phyloP scores from a whole-genome alignment of 2,888 invertebrate genomes.

The Dolichomitus sp. region DNA sequence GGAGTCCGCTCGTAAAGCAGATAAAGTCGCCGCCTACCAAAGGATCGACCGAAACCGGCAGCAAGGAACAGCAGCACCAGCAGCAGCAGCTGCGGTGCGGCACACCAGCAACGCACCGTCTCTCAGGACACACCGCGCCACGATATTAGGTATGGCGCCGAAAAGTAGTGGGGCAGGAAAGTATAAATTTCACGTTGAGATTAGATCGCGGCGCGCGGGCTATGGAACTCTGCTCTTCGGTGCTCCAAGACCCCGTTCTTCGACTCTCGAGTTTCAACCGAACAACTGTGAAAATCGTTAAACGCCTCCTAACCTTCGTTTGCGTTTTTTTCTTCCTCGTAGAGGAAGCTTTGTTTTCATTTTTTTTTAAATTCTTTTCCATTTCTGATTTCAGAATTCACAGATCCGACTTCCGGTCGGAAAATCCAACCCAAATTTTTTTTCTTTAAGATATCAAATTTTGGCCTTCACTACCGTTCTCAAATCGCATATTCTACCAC shows the following conservation, averaged over 20 bases:
- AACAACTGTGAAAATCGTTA: slow-evolving; percentile 47
- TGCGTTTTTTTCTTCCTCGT: slow-evolving; percentile 6
- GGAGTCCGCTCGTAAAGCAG: no score
- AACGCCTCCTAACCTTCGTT: neutral
- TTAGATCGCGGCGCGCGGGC: slow-evolving; percentile 77
- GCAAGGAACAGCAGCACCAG: slow-evolving; percentile 68
- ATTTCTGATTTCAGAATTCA: no score
- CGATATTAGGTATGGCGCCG: slow-evolving; percentile 81
- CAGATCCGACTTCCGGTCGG: no score
- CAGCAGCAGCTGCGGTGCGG: slow-evolving; percentile 70
- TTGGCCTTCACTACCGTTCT: no score
- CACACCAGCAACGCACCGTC: slow-evolving; percentile 49
- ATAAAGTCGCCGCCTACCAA: slow-evolving; percentile 86
- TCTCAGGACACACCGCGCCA: slow-evolving; percentile 57
- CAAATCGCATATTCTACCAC: no score
- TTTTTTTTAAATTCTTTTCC: no score
- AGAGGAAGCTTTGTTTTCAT: neutral
- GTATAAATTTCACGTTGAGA: slow-evolving; percentile 82
- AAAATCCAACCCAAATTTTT: no score
- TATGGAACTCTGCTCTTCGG: slow-evolving; percentile 29
- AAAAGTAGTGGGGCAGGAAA: slow-evolving; percentile 80
- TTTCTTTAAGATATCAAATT: no score
- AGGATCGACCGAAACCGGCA: slow-evolving; percentile 82
- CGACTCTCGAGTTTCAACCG: slow-evolving; percentile 43
- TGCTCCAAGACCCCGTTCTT: slow-evolving; percentile 34